phyloP scores from a whole-genome alignment of 1,140 invertebrate species.

The Bombus sylvicola region DNA sequence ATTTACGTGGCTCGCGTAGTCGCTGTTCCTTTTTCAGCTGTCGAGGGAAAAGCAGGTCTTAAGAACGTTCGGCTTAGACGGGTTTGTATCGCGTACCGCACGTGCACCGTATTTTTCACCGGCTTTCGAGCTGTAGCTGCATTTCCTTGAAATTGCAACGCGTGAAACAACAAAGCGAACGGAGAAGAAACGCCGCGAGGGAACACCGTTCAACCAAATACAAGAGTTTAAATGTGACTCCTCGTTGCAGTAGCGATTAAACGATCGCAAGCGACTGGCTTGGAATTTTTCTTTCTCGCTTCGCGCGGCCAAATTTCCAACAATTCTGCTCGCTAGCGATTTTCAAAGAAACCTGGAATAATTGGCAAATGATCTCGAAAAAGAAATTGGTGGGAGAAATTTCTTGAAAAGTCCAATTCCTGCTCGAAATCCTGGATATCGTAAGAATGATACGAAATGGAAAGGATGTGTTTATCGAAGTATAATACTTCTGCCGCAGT shows the following conservation, averaged over 20 bases:
- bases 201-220: not conserved
- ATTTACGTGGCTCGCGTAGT: not conserved
- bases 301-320: too few relatives aligned
- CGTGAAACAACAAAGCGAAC: not conserved
- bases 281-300: not conserved
- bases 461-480: too few relatives aligned
- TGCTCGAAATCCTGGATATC: too few relatives aligned
- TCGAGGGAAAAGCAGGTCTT: not conserved
- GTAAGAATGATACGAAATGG: too few relatives aligned
- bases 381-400: too few relatives aligned
- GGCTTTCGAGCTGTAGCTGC: not conserved
- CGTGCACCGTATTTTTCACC: conserved; percentile 29
- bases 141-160: not conserved
- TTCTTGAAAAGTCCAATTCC: too few relatives aligned
- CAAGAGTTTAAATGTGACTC: not conserved
- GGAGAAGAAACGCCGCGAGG: not conserved
- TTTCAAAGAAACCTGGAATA: too few relatives aligned
- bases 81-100: not conserved
- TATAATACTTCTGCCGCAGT: not conserved
- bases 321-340: not conserved
- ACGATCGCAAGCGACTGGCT: not conserved
- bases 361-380: too few relatives aligned
- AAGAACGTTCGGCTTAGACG: not conserved
- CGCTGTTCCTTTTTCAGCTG: not conserved
- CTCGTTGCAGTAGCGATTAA: not conserved